phyloP scores from a whole-genome alignment of 2,113 vertebrate genomes.

The Ptychochromis oligacanthus region DNA sequence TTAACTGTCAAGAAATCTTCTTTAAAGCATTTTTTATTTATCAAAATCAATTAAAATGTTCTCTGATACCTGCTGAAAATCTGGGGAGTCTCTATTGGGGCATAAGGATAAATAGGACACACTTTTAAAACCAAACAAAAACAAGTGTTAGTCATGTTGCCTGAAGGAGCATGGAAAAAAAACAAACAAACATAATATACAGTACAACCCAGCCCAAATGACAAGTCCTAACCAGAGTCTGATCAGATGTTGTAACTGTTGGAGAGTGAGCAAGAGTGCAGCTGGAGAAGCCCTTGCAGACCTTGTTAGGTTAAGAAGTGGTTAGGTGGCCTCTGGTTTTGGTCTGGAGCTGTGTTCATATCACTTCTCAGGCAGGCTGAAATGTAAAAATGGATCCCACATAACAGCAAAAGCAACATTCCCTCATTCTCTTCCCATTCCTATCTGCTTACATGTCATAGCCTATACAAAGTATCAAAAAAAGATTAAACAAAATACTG shows the following conservation, averaged over 20 bases:
- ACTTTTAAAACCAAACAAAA: not conserved
- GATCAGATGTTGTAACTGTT: not conserved
- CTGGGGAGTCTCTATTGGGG: not conserved
- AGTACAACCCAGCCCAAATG: not conserved
- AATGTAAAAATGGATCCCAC: conserved; percentile 63
- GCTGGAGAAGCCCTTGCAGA: not conserved
- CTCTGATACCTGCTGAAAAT: not conserved
- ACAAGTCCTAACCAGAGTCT: not conserved
- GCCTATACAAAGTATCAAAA: conserved; percentile 79
- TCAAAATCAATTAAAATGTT: not conserved
- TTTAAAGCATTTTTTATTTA: not conserved
- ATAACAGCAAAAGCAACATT: conserved; percentile 49
- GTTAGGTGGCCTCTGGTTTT: conserved; percentile 36
- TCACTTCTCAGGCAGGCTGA: conserved; percentile 45
- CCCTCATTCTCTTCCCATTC: conserved; percentile 46
- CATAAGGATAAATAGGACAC: not conserved
- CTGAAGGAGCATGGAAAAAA: too few species aligned
- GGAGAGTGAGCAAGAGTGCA: not conserved
- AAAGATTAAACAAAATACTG: conserved; percentile 72
- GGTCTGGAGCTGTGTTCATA: conserved; percentile 62
- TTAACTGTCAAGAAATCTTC: not conserved
- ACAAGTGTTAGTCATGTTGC: too few species aligned
- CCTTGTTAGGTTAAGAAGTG: not conserved
- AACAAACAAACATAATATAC: too few species aligned
- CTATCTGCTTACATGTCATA: conserved; percentile 60